Base-by-base conservation (phyloP, 2,797 vertebrate species). In the Aplochiton taeniatus region DNA sequence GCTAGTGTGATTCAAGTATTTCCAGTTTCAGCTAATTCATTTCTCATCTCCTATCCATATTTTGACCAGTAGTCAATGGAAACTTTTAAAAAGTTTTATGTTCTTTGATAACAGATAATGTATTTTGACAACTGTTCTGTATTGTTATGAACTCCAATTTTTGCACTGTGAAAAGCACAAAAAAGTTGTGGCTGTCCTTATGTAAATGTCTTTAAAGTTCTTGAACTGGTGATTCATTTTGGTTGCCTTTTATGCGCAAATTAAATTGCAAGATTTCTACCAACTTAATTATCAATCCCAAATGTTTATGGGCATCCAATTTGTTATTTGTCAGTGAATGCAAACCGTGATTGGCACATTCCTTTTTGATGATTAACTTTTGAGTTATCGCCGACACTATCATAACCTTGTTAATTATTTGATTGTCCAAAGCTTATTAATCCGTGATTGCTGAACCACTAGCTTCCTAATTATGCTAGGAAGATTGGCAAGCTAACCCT, bases 131-230 rank as follows among this genome's bases (percentile, higher is more conserved):
- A 57, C 42, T 43, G 55, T 44, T 42, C 14, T 14, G 3, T 42
- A n/a, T 42, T 43, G 41, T 42, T 42, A 43, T 42, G 55, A 14
- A 57, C 11, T 42, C n/a, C 4, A 1, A 50, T 61, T 51, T 50
- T 61, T 61, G 60, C 60, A 61, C 60, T 61, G 48, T 61, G 60
- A 61, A 61, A 61, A 49, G 60, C 60, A 61, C 60, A 61, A 61
- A 61, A 59, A 51, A 61, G 60, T 61, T 61, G 60, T n/a, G 60
- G 47, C 42, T 11, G 58, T 60, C 58, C 42, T 47, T 61, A 41
- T 61, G 60, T 50, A 61, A 51, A 47, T 6, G 31, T 31, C 51
- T 50, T 51, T 54, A 55, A 20, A 54, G 19, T 59, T 60, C 47
- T 60, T 47, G 31, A 56, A 56, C 54, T 46, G 46, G 45, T 60